phyloP scores from a whole-genome alignment of 2,888 invertebrate genomes.

The Spilarctia lutea region DNA sequence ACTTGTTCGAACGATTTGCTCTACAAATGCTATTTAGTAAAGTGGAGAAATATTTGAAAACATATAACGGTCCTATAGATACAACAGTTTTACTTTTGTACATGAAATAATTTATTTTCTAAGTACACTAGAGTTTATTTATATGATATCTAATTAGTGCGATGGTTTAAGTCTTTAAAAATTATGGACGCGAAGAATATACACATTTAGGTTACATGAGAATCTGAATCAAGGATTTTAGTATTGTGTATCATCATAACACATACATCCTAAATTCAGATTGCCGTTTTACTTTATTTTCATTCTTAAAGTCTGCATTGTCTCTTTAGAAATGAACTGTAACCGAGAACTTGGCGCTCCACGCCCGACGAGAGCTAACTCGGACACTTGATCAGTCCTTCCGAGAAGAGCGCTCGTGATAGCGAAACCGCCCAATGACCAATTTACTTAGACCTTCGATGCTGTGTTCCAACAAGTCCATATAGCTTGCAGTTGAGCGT shows the following conservation, averaged over 20 bases:
- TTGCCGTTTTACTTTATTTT: background rate
- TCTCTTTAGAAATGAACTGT: background rate
- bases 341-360: background rate
- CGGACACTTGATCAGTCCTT: slow-evolving; percentile 45
- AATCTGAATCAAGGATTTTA: no score
- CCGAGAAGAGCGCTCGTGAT: slow-evolving; percentile 42
- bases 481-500: background rate
- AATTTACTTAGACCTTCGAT: slow-evolving; percentile 12
- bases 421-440: slow-evolving; percentile 20
- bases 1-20: background rate
- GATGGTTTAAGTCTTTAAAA: background rate
- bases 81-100: background rate
- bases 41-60: background rate
- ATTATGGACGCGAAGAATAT: background rate
- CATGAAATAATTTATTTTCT: background rate
- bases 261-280: background rate
- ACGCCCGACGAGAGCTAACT: slow-evolving; percentile 10
- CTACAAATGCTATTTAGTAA: background rate
- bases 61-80: no score
- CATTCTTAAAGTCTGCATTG: no score
- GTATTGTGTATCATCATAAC: background rate
- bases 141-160: background rate
- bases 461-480: background rate
- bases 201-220: no score
- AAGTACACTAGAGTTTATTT: background rate